Conservation (phyloP, 2,888 invertebrate species). For the Drosophila longiperda region DNA sequence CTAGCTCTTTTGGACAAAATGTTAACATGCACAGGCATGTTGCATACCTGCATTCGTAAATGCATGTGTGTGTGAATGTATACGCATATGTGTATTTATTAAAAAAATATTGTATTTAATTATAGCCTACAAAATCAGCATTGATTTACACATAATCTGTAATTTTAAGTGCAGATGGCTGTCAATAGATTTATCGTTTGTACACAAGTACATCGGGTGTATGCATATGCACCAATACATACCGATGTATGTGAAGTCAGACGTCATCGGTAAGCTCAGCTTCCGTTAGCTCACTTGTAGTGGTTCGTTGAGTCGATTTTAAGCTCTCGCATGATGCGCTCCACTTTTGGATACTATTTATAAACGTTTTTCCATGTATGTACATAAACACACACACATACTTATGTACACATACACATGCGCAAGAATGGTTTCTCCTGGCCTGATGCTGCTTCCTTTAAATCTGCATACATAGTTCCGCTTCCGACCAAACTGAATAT, state of each 20-base stretch:
- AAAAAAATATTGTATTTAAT: not conserved
- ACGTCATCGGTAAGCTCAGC: constrained; percentile 62
- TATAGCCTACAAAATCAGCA: not conserved
- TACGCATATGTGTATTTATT: not conserved
- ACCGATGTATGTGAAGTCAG: constrained; percentile 23
- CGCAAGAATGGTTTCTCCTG: constrained; percentile 48
- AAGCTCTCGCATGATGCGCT: constrained; percentile 58
- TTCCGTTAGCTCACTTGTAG: constrained; percentile 50
- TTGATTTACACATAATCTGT: constrained; percentile 1
- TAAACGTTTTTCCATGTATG: constrained; percentile 56
- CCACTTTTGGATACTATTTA: constrained; percentile 79
- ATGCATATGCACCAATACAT: constrained; percentile 7
- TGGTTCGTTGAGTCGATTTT: constrained; percentile 16
- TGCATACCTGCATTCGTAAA: not conserved
- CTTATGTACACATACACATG: constrained; percentile 49
- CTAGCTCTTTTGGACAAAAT: not conserved
- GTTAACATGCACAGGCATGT: not conserved
- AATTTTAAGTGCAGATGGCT: constrained; percentile 3
- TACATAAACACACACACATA: constrained; percentile 33
- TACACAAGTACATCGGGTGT: not conserved
- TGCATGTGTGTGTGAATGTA: not conserved
- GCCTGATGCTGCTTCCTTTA: constrained; percentile 64
- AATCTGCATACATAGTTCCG: constrained; percentile 79
- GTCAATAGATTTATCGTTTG: constrained; percentile 12
- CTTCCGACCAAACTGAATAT: constrained; percentile 61